Base-by-base conservation (phyloP, 2,797 vertebrate genomes). In the Xyrichtys novacula region DNA sequence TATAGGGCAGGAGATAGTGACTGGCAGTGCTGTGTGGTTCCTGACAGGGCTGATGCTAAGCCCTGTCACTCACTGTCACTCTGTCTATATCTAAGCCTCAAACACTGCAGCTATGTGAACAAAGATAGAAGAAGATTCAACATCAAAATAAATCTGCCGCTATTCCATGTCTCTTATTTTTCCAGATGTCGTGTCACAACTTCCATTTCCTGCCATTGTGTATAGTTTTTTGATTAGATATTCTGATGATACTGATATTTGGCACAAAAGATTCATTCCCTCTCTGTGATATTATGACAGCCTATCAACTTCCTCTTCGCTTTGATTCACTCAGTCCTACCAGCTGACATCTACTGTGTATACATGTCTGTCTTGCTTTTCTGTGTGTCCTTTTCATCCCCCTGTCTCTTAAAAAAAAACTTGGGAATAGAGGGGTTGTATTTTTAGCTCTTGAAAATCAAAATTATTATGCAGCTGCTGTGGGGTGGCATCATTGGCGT, bases 1-100 rank as follows among this genome's bases (percentile, higher is more conserved):
- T 84, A 87, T 48, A 86, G 81, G 23, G 76, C 72, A 49, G 70
- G 64, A 76, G 62, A 65, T 57, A 31, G 16, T 89, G 89, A 92
- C 50, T 86, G 87, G 65, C 85, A 84, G 84, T 7, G 10, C 73
- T 68, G 23, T 77, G 76, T 76, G 76, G 62, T 50, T 36, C 38
- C 77, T 85, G 78, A 85, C 87, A 81, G 74, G 15, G 64, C 53
- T 81, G 71, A 90, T 88, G 80, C 74, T 77, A 79, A 82, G 71
- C 70, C 73, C 82, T 64, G 86, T 76, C 88, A 91, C 78, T 91
- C 89, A 89, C 76, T 89, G 86, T 89, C 83, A 79, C 12, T 29
- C 53, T 34, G 72, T 53, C 26, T 66, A 52, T 80, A 74, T 81
- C 76, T 83, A 31, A 54, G 39, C 68, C 60, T 74, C 67, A 59